Conservation (phyloP, 2,888 invertebrate species). For the Xanthorhoe spadicearia region DNA sequence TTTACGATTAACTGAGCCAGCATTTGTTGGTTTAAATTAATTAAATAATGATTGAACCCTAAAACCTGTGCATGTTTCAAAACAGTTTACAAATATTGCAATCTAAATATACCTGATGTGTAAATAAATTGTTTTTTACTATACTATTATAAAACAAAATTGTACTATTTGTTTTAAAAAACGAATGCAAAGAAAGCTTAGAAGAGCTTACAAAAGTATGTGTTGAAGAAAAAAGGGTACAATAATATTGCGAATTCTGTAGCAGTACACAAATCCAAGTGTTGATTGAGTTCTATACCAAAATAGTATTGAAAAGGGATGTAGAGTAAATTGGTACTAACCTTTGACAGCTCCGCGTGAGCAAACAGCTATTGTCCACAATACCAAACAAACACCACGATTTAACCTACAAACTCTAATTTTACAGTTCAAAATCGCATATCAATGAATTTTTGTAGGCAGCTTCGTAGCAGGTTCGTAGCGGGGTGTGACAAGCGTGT, state of each 20-base stretch:
- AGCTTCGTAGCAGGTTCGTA: constrained; percentile 47
- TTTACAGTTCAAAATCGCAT: constrained; percentile 24
- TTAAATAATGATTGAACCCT: no score
- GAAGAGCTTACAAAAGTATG: not conserved
- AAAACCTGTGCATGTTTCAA: no score
- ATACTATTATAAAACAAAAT: no score
- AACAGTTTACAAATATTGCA: no score
- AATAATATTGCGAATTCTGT: not conserved
- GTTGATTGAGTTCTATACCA: constrained; percentile 25
- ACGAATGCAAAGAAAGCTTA: not conserved
- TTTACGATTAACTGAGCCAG: no score
- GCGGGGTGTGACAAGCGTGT: constrained; percentile 75
- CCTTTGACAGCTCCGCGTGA: constrained; percentile 58
- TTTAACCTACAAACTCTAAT: constrained; percentile 28
- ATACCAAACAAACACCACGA: constrained; percentile 58
- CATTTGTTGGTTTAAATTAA: no score
- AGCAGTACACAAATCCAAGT: constrained; percentile 18
- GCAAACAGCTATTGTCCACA: constrained; percentile 54
- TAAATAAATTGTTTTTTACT: no score
- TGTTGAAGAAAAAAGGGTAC: not conserved
- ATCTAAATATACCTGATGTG: no score
- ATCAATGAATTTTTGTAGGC: constrained; percentile 45
- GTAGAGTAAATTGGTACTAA: constrained; percentile 49
- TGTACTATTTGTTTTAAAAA: no score
- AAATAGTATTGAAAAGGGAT: constrained; percentile 24